Evolutionary conservation across 2,797 vertebrate species (phyloP).

Genomic region (Chrysocyon brachyurus): DNA sequence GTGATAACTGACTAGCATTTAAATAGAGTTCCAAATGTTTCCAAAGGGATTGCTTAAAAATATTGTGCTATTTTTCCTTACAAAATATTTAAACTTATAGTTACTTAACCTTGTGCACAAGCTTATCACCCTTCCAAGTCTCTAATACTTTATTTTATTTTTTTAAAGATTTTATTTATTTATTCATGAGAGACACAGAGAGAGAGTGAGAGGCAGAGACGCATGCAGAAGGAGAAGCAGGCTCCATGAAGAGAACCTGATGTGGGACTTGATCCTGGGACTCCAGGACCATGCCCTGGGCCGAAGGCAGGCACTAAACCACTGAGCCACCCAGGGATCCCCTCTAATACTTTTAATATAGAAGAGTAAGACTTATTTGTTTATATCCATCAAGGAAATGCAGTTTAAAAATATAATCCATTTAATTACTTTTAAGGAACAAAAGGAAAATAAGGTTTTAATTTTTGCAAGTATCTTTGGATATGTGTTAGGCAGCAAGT

Average conservation of each 20-base stretch:
- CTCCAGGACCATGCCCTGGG: too few relatives aligned
- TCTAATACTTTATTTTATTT: not conserved
- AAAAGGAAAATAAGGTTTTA: not conserved
- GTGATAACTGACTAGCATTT: not conserved
- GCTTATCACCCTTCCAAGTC: not conserved
- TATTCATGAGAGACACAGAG: too few relatives aligned
- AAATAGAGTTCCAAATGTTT: not conserved
- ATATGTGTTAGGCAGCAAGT: not conserved
- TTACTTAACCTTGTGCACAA: not conserved
- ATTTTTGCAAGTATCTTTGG: not conserved
- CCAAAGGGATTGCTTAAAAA: not conserved
- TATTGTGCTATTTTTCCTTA: not conserved
- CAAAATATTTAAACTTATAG: not conserved
- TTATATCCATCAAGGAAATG: not conserved
- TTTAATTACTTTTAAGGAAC: not conserved
- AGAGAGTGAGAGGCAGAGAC: too few relatives aligned
- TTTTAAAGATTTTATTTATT: too few relatives aligned
- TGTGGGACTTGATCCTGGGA: too few relatives aligned
- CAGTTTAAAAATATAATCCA: not conserved
- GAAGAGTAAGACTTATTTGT: not conserved
- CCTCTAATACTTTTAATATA: not conserved
- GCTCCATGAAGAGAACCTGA: too few relatives aligned
- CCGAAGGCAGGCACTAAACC: too few relatives aligned
- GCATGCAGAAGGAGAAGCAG: too few relatives aligned
- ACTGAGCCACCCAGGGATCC: too few relatives aligned